Percentiles rank a stretch among this genome's conserved stretches.
Conservation (phyloP, 2,888 invertebrate genomes). For the Aspidapion aeneum region DNA sequence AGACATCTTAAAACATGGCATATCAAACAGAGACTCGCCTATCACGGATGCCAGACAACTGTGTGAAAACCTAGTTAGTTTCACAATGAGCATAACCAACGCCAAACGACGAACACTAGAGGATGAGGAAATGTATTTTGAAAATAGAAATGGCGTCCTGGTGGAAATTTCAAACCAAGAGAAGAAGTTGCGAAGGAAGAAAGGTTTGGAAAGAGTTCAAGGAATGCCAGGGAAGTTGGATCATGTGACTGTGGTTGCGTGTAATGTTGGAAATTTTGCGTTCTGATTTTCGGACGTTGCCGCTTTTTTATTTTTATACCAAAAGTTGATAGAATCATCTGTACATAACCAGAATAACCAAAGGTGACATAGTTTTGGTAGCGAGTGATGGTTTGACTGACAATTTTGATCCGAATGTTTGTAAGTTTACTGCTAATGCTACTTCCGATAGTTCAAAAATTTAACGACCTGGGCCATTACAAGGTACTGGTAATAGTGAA, state of each 20-base stretch:
- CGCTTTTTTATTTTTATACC: too few species aligned
- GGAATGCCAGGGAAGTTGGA: constrained; percentile 83
- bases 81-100: constrained; percentile 74
- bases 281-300: too few species aligned
- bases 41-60: constrained; percentile 61
- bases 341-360: constrained; percentile 74
- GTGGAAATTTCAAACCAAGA: constrained; percentile 60
- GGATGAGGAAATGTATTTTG: constrained; percentile 72
- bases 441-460: constrained; percentile 41
- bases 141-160: constrained; percentile 53
- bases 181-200: constrained; percentile 63
- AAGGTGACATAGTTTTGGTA: constrained; percentile 80
- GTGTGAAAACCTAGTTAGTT: constrained; percentile 72
- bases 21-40: constrained; percentile 53
- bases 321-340: too few species aligned
- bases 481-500: too few species aligned
- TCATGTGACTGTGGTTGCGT: constrained; percentile 83
- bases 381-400: constrained; percentile 90
- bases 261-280: constrained; percentile 58
- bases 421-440: constrained; percentile 67
- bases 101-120: constrained; percentile 80
- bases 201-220: constrained; percentile 67
- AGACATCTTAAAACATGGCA: constrained; percentile 62
- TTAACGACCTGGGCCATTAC: constrained; percentile 12
- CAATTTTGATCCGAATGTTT: constrained; percentile 89